These are phyloP conservation scores for Cynodonichthys magdalenae DNA, from an alignment of 2,797 vertebrate species.

Conservation along the genomic window DNA sequence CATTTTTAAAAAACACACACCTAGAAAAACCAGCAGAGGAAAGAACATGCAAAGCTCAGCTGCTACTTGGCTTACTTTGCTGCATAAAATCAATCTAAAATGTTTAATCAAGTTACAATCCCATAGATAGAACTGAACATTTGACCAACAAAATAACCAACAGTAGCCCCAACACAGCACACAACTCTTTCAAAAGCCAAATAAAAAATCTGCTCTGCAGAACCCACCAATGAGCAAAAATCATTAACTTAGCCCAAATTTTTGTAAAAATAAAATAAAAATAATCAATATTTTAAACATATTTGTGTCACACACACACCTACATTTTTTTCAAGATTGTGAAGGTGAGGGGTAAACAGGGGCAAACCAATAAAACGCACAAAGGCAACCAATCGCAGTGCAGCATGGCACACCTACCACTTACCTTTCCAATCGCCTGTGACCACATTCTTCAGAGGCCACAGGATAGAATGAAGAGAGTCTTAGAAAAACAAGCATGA, in stretches of 20 bases:
- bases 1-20: slow-evolving; percentile 23
- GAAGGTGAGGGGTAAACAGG: slow-evolving; percentile 1
- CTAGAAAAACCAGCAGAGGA: slow-evolving; percentile 34
- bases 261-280: slow-evolving; percentile 4
- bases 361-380: slow-evolving; percentile 21
- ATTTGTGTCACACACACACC: slow-evolving; percentile 19
- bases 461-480: slow-evolving; percentile 75
- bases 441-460: slow-evolving; percentile 79
- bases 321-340: background rate
- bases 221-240: background rate
- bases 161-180: slow-evolving; percentile 11
- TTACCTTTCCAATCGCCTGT: slow-evolving; percentile 76
- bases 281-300: slow-evolving; percentile 16
- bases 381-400: slow-evolving; percentile 23
- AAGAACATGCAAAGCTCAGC: slow-evolving; percentile 63
- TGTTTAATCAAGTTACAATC: slow-evolving; percentile 6
- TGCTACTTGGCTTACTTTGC: slow-evolving; percentile 45
- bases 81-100: slow-evolving; percentile 22
- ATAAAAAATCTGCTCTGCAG: background rate
- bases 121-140: background rate
- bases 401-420: slow-evolving; percentile 54
- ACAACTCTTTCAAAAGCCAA: slow-evolving; percentile 8
- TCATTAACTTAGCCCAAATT: background rate
- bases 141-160: background rate
- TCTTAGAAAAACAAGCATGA: slow-evolving; percentile 74